These are phyloP conservation scores for Nylanderia fulva DNA, from an alignment of 1,140 invertebrate genomes.

Conservation along the genomic window DNA sequence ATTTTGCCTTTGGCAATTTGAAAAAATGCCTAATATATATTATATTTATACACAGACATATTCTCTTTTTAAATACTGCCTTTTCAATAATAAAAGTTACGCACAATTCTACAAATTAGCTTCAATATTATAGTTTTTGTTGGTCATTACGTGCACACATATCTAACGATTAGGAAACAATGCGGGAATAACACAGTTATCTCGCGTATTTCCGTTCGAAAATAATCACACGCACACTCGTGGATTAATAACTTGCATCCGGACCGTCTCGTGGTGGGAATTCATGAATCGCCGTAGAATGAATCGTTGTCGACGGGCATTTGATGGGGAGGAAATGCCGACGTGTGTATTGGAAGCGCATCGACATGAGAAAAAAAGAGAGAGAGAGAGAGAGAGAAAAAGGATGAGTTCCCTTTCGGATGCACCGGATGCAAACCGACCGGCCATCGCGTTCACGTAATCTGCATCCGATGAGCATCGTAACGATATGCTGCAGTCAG, in stretches of 20 bases:
- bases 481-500: slow-evolving; percentile 36
- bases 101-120: background rate
- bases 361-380: background rate
- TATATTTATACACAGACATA: background rate
- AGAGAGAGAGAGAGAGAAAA: background rate
- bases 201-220: slow-evolving; percentile 47
- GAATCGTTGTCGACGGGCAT: slow-evolving; percentile 40
- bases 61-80: background rate
- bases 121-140: background rate
- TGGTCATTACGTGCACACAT: background rate
- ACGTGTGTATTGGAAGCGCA: slow-evolving; percentile 29
- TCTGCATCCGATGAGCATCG: slow-evolving; percentile 61
- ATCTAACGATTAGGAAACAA: slow-evolving; percentile 24
- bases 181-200: slow-evolving; percentile 33
- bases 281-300: slow-evolving; percentile 34
- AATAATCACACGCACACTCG: slow-evolving; percentile 46
- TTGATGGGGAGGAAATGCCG: slow-evolving; percentile 36
- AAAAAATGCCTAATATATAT: background rate
- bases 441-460: slow-evolving; percentile 51
- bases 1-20: background rate
- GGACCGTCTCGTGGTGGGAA: slow-evolving; percentile 19
- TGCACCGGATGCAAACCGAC: slow-evolving; percentile 27
- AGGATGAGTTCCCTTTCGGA: slow-evolving; percentile 40
- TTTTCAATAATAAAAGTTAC: background rate
- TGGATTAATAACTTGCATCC: slow-evolving; percentile 49